A percentile compares a stretch with the other conserved stretches of the same genome.
Evolutionary conservation across 23 tunicate genomes (phyloP).

Genomic region (Styela plicata): DNA sequence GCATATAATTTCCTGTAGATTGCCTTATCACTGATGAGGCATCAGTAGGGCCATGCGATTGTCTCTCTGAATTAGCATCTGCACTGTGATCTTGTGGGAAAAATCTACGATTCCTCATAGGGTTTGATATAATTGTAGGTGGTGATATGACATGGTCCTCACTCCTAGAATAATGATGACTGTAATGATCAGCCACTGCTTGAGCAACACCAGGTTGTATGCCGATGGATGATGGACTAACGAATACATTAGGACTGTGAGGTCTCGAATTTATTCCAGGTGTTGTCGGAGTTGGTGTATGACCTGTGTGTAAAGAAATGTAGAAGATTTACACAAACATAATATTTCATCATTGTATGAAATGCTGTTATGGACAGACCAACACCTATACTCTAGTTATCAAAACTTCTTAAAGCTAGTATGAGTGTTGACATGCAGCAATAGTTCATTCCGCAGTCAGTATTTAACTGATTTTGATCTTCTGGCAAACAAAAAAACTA

Average conservation of each 20-base stretch:
- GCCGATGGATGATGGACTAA: constrained; percentile 38
- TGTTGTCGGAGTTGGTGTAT: constrained; percentile 88
- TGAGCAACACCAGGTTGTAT: constrained; percentile 9
- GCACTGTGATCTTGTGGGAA: not conserved
- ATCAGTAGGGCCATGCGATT: not conserved
- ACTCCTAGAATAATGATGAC: not conserved
- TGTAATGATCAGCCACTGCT: not conserved
- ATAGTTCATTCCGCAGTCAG: no score
- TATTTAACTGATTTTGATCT: no score
- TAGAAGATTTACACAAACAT: no score
- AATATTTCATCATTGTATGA: no score
- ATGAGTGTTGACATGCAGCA: no score
- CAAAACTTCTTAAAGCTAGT: no score
- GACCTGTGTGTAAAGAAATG: constrained; percentile 66
- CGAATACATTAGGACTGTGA: constrained; percentile 31
- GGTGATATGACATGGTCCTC: constrained; percentile 23
- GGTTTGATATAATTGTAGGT: constrained; percentile 12
- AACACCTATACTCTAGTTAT: no score
- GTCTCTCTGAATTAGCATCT: not conserved
- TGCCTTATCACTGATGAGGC: not conserved
- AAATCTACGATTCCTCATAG: not conserved
- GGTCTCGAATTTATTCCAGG: constrained; percentile 75
- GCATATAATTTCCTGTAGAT: not conserved
- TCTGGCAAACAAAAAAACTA: no score
- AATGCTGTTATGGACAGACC: no score